Evolutionary conservation across 2,797 vertebrate species (phyloP).

Genomic region (Parauchenoglanis punctatus): DNA sequence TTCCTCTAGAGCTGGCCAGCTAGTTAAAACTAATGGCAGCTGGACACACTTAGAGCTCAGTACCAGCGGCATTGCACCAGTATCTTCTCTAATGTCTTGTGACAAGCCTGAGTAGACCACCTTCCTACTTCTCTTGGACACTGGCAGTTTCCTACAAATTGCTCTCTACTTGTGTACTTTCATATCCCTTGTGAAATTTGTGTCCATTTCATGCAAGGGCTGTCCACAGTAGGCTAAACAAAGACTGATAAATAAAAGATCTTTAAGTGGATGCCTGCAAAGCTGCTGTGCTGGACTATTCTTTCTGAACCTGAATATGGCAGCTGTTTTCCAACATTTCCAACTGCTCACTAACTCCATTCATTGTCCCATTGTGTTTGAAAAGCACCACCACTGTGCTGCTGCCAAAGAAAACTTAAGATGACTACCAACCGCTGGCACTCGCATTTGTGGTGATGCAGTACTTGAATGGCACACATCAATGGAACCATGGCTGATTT

Average conservation of each 20-base stretch:
- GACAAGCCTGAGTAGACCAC: conserved; percentile 13
- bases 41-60: conserved; percentile 61
- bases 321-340: conserved; percentile 46
- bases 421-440: conserved; percentile 41
- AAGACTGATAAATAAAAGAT: conserved; percentile 27
- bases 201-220: not conserved
- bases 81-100: conserved; percentile 31
- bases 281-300: conserved; percentile 22
- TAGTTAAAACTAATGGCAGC: conserved; percentile 67
- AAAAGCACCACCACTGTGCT: conserved; percentile 31
- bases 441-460: conserved; percentile 41
- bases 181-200: conserved; percentile 27
- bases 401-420: conserved; percentile 41
- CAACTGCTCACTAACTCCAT: conserved; percentile 38
- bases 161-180: conserved; percentile 19
- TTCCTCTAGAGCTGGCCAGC: conserved; percentile 58
- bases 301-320: conserved; percentile 20
- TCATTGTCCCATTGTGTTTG: conserved; percentile 39
- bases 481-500: conserved; percentile 21
- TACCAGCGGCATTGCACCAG: not conserved
- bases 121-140: conserved; percentile 11
- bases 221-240: conserved; percentile 15
- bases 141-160: conserved; percentile 24
- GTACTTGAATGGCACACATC: conserved; percentile 41
- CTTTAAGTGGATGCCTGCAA: conserved; percentile 30